Evolutionary conservation across 2,113 vertebrate genomes (phyloP).

Genomic region (Sminthopsis crassicaudata): DNA sequence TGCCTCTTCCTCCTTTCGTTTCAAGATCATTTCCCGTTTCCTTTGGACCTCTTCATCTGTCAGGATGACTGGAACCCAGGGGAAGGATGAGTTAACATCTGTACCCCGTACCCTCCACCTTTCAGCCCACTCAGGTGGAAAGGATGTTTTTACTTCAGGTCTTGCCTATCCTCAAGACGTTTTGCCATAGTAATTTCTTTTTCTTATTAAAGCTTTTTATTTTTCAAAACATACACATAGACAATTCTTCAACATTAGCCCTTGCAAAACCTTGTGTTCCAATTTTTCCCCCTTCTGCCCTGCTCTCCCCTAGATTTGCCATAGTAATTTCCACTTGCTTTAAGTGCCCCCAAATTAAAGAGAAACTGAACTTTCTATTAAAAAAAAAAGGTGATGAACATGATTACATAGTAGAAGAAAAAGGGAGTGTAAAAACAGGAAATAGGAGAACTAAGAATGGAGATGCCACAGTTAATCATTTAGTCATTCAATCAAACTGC

Average conservation of each 20-base stretch:
- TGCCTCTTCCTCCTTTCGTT: constrained; percentile 95
- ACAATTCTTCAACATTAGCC: no score
- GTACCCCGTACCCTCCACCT: no score
- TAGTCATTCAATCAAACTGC: background rate
- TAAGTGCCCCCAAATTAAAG: background rate
- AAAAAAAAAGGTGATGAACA: background rate
- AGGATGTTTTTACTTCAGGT: background rate
- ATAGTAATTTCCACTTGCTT: background rate
- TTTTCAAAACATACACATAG: no score
- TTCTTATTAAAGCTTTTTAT: no score
- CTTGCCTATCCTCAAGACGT: background rate
- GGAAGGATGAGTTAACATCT: background rate
- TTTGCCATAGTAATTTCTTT: background rate
- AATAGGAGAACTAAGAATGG: background rate
- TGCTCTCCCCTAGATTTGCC: background rate
- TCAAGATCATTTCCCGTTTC: constrained; percentile 95
- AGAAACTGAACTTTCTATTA: background rate
- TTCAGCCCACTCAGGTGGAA: background rate
- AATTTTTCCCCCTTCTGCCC: no score
- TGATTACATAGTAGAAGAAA: background rate
- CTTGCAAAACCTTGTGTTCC: no score
- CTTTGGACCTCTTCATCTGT: constrained; percentile 98
- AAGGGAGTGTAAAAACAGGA: background rate
- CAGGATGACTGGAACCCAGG: constrained; percentile 89
- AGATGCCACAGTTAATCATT: background rate